Base-by-base conservation (phyloP, 2,797 vertebrate species). In the Leucoraja ocellata region DNA sequence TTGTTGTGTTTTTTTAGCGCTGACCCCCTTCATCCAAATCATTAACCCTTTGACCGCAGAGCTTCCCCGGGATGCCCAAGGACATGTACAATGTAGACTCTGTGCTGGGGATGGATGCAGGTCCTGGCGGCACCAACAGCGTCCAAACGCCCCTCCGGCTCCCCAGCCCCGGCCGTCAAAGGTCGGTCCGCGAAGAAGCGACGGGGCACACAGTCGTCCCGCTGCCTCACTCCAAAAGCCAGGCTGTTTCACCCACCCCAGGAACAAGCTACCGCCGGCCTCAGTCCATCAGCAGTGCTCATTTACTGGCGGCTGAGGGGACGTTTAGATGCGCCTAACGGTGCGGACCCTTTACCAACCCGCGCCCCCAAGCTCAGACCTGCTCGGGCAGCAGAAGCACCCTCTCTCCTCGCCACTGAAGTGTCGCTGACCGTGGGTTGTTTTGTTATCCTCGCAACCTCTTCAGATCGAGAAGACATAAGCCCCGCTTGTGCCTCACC, bases 401-500 rank as follows among this genome's bases (percentile, higher is more conserved):
- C 78, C 46, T 32, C 83, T n/a, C 71, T 93, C 16, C 93, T 76
- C 32, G 88, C 92, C 28, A 11, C 93, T 86, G 76, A 83, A 81
- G 80, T 1, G 93, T 93, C 0, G 88, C 76, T 7, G 71, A 94
- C 86, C 83, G 94, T 93, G 94, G 93, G 93, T 94, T 94, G 94
- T 93, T 94, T 16, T 23, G 10, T 94, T 93, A 95, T 95, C 95
- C 95, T 95, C 96, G 95, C 96, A 95, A 95, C 95, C 94, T 94
- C 93, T 94, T 94, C 73, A 94, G 94, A 93, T 94, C 94, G 94
- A 65, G 93, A 94, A 94, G 93, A 78, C 93, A 93, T 93, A 65
- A 93, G 94, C 93, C 93, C 93, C 93, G 93, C 83, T 36, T 74
- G 14, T 36, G 23, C 32, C 58, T 54, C 80, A 54, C 65, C 23